A percentile compares a stretch with the other conserved stretches of the same genome.
Conservation (phyloP, 2,113 vertebrate species). For the Xenus cinereus region DNA sequence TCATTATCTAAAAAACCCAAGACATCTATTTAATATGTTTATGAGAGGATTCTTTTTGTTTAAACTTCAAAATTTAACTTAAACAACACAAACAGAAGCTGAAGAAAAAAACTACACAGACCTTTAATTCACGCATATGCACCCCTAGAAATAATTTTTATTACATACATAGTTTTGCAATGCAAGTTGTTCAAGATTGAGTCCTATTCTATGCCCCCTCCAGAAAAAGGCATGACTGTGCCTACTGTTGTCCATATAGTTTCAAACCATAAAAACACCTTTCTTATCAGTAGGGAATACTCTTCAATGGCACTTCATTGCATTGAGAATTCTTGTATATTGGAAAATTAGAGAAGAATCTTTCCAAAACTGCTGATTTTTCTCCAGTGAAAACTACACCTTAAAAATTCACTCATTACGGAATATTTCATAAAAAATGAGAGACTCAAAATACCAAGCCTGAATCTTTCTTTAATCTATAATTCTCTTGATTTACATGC, state of each 20-base stretch:
- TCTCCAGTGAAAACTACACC: background rate
- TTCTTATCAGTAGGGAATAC: background rate
- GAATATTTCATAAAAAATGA: background rate
- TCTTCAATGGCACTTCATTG: background rate
- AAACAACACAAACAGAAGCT: background rate
- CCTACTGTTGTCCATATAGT: background rate
- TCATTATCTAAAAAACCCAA: conserved; percentile 84
- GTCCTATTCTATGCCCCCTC: background rate
- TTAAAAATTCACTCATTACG: background rate
- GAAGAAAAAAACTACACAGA: background rate
- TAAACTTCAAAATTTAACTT: background rate
- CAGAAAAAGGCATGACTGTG: background rate
- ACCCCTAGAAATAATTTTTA: background rate
- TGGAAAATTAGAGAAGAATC: background rate
- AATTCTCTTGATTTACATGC: background rate
- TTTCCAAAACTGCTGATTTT: background rate
- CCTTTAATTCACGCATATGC: background rate
- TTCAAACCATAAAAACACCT: background rate
- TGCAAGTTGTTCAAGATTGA: background rate
- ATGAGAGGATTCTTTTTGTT: background rate
- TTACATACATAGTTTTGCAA: background rate
- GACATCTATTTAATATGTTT: background rate
- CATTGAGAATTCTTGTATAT: background rate
- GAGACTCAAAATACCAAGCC: background rate
- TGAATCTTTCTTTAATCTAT: background rate